These are phyloP conservation scores for Hypothenemus hampei DNA, from an alignment of 1,140 invertebrate species.

Conservation along the genomic window DNA sequence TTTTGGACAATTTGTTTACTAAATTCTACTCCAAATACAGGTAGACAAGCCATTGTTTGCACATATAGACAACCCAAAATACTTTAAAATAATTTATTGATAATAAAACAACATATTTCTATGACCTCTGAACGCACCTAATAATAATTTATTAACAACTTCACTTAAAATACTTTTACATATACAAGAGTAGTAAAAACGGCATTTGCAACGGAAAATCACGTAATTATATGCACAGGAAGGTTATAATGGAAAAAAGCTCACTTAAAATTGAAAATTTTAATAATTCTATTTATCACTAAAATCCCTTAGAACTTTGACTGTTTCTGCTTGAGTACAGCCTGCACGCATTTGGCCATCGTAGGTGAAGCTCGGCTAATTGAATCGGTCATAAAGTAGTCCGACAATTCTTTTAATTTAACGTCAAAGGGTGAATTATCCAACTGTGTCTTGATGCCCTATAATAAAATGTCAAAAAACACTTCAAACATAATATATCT, in stretches of 20 bases:
- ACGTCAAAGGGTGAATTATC: conserved; percentile 65
- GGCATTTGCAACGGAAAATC: too few relatives aligned
- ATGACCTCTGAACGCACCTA: too few relatives aligned
- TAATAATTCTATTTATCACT: conserved; percentile 7
- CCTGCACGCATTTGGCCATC: conserved; percentile 97
- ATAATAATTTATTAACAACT: too few relatives aligned
- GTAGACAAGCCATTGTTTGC: too few relatives aligned
- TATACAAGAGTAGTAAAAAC: too few relatives aligned
- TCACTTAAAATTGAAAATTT: not conserved
- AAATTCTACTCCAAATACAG: too few relatives aligned
- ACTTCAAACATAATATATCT: not conserved
- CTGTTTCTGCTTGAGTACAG: conserved; percentile 73
- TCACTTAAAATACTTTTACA: too few relatives aligned
- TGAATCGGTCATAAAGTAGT: conserved; percentile 98
- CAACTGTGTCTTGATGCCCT: conserved; percentile 43
- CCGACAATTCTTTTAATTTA: conserved; percentile 75
- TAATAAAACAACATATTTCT: too few relatives aligned
- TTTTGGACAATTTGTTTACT: too few relatives aligned
- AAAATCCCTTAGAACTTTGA: conserved; percentile 46
- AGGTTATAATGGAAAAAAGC: not conserved
- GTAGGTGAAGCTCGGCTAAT: conserved; percentile 95
- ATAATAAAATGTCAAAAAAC: conserved; percentile 17
- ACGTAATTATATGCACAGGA: not conserved
- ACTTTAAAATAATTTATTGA: too few relatives aligned
- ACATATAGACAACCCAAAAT: too few relatives aligned